Conservation (phyloP, 2,113 vertebrate species). For the Microtus oregoni region DNA sequence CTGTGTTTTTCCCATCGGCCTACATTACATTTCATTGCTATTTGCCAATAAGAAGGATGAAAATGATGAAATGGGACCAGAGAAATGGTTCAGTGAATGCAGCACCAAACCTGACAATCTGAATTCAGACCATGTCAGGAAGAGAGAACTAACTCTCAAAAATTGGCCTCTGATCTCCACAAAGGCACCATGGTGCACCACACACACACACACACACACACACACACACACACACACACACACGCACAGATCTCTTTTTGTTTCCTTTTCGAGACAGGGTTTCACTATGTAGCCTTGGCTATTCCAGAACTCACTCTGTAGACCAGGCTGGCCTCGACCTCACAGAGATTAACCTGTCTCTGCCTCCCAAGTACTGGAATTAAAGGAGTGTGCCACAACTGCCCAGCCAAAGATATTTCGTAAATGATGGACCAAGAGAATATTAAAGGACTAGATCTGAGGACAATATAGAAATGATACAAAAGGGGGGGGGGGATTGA, state of each 20-base stretch:
- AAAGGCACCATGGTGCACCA: neutral
- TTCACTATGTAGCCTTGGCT: no score
- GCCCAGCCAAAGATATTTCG: no score
- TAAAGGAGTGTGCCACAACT: no score
- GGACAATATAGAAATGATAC: no score
- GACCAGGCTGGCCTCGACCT: no score
- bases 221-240: neutral
- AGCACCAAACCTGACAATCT: neutral
- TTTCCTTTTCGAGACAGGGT: no score
- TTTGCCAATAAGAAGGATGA: neutral
- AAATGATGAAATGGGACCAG: neutral
- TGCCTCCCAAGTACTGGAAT: no score
- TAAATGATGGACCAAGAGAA: constrained; percentile 2
- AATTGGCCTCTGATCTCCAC: neutral
- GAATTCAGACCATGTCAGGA: neutral
- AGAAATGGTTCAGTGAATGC: neutral
- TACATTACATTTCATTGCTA: neutral
- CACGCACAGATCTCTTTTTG: neutral
- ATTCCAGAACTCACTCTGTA: no score
- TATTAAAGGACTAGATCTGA: neutral
- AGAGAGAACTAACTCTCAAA: neutral
- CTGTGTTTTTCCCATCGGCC: neutral
- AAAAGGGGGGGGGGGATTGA: accelerated
- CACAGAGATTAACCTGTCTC: no score
- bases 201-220: neutral